Conservation (phyloP, 2,888 invertebrate genomes). For the Euzetes globulus region DNA sequence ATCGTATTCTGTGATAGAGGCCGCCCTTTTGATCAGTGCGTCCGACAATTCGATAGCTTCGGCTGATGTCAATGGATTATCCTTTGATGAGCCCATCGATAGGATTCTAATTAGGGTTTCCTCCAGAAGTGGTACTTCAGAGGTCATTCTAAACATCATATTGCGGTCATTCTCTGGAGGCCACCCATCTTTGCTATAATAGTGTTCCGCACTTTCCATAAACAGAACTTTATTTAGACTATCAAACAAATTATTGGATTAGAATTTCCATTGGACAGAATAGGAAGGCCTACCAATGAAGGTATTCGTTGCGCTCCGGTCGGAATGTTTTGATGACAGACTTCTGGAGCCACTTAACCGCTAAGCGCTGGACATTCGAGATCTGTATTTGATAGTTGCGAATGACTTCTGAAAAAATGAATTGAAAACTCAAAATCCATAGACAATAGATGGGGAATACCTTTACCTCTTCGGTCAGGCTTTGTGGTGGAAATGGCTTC, state of each 20-base stretch:
- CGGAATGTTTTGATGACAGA: constrained; percentile 66
- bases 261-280: constrained; percentile 46
- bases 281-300: constrained; percentile 49
- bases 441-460: neutral
- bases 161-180: constrained; percentile 78
- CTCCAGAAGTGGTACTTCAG: constrained; percentile 78
- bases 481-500: constrained; percentile 54
- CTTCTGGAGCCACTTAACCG: constrained; percentile 79
- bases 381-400: constrained; percentile 51
- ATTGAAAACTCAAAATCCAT: neutral
- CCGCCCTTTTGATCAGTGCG: constrained; percentile 73
- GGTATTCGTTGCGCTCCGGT: constrained; percentile 63
- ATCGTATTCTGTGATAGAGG: constrained; percentile 65
- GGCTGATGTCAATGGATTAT: constrained; percentile 61
- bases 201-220: constrained; percentile 60
- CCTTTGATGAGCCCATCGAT: constrained; percentile 67
- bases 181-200: constrained; percentile 59
- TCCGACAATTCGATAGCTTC: constrained; percentile 81
- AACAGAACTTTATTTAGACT: constrained; percentile 45
- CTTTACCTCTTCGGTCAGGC: constrained; percentile 27
- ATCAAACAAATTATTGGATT: neutral
- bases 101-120: constrained; percentile 72
- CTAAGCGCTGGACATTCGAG: constrained; percentile 67
- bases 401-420: constrained; percentile 40
- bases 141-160: constrained; percentile 66